Conservation (phyloP, 1,140 invertebrate genomes). For the Hylaeus volcanicus region DNA sequence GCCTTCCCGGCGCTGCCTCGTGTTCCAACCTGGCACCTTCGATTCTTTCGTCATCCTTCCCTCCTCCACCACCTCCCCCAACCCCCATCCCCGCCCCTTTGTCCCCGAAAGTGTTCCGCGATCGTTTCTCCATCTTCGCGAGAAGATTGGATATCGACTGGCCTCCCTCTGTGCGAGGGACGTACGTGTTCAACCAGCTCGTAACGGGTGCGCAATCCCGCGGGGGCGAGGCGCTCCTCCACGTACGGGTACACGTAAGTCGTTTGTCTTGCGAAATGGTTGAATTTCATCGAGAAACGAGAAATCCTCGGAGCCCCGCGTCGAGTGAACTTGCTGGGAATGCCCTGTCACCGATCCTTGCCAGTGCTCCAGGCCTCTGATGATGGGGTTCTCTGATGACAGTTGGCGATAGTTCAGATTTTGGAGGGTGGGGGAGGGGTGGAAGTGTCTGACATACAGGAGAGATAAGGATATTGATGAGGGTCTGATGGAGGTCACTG, state of each 20-base stretch:
- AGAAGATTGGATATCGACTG: slow-evolving; percentile 51
- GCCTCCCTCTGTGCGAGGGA: background rate
- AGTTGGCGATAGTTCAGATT: too few species aligned
- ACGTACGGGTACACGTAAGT: background rate
- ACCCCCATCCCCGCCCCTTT: background rate
- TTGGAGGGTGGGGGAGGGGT: too few species aligned
- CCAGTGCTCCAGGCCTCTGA: too few species aligned
- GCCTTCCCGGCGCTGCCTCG: background rate
- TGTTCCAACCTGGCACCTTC: too few species aligned
- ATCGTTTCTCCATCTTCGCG: slow-evolving; percentile 31
- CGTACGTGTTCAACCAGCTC: background rate
- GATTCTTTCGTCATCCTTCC: background rate
- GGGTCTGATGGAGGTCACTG: too few species aligned
- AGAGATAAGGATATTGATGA: too few species aligned
- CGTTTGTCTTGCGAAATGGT: slow-evolving; percentile 2
- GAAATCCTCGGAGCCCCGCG: background rate
- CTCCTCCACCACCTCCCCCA: too few species aligned
- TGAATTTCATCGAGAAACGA: slow-evolving; percentile 1
- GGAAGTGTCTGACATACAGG: too few species aligned
- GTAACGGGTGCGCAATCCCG: background rate
- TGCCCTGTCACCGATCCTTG: background rate
- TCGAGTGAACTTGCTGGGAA: background rate
- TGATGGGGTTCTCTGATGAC: too few species aligned
- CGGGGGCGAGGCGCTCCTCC: background rate
- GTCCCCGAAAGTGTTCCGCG: background rate